phyloP scores from a whole-genome alignment of 2,888 invertebrate species.

The Choristoneura rosaceana region DNA sequence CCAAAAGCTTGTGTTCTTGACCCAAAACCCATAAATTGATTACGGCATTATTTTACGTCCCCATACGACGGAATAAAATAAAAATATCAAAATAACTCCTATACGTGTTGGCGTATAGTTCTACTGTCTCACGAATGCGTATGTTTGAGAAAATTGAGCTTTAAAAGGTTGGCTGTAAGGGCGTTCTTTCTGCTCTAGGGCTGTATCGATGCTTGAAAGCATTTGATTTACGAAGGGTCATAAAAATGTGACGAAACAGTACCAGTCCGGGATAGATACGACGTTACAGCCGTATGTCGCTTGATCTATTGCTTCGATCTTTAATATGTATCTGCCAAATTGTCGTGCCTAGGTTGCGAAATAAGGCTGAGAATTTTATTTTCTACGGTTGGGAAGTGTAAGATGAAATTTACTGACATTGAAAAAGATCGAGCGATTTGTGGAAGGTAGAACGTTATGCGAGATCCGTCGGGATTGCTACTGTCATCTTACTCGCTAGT shows the following conservation, averaged over 20 bases:
- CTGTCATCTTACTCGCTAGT: too few species aligned
- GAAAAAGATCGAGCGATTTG: too few species aligned
- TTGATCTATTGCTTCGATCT: slow-evolving; percentile 40
- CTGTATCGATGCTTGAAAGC: slow-evolving; percentile 32
- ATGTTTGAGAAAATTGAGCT: not conserved
- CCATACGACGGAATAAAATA: slow-evolving; percentile 36
- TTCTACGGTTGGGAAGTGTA: not conserved
- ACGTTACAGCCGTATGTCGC: slow-evolving; percentile 27
- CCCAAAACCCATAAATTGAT: slow-evolving; percentile 34
- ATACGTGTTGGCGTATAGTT: slow-evolving; percentile 28
- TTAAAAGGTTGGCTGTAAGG: not conserved
- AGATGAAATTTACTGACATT: too few species aligned
- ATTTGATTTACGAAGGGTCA: slow-evolving; percentile 52
- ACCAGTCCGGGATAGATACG: slow-evolving; percentile 50
- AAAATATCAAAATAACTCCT: slow-evolving; percentile 36
- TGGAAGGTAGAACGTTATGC: too few species aligned
- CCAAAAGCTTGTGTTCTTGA: slow-evolving; percentile 23
- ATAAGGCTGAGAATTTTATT: not conserved
- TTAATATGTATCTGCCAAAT: slow-evolving; percentile 18
- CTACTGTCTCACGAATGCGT: slow-evolving; percentile 3
- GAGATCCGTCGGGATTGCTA: too few species aligned
- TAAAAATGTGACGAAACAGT: slow-evolving; percentile 51
- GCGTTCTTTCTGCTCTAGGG: not conserved
- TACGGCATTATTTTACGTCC: slow-evolving; percentile 35
- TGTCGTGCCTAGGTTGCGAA: slow-evolving; percentile 20